Percentiles rank a stretch among this genome's conserved stretches.
Conservation (phyloP, 2,113 vertebrate genomes). For the Solenodon paradoxus region DNA sequence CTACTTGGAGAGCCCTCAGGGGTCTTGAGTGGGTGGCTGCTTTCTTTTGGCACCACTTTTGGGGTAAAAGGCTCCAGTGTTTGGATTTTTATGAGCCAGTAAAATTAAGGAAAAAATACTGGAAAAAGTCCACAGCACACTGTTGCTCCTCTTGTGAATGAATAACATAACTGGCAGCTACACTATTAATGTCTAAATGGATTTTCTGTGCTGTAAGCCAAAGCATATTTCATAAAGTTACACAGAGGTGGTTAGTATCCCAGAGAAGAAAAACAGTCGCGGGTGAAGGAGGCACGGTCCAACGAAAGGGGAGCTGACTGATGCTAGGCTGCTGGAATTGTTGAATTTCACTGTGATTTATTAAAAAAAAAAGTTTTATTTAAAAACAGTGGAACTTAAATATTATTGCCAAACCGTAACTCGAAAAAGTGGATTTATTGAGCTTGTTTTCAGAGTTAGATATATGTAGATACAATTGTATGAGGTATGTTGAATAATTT, state of each 20-base stretch:
- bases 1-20: slow-evolving; percentile 19
- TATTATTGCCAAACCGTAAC: slow-evolving; percentile 4
- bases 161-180: slow-evolving; percentile 62
- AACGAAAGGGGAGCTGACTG: neutral
- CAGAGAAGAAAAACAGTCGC: slow-evolving; percentile 69
- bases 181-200: slow-evolving; percentile 76
- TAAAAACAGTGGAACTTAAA: slow-evolving; percentile 29
- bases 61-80: slow-evolving; percentile 64
- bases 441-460: slow-evolving; percentile 11
- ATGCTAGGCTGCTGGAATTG: neutral
- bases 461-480: neutral
- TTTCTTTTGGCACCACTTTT: slow-evolving; percentile 61
- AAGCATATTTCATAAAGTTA: slow-evolving; percentile 72
- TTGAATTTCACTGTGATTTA: slow-evolving; percentile 25
- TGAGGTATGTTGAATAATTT: neutral
- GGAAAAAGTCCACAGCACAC: slow-evolving; percentile 55
- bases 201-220: slow-evolving; percentile 74
- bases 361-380: slow-evolving; percentile 31
- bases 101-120: slow-evolving; percentile 73
- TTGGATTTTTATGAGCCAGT: slow-evolving; percentile 75
- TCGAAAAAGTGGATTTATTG: neutral
- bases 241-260: slow-evolving; percentile 59
- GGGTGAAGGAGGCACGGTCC: neutral
- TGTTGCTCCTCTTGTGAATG: slow-evolving; percentile 68
- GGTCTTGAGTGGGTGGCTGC: slow-evolving; percentile 52